Evolutionary conservation across 2,113 vertebrate genomes (phyloP).

Genomic region (Procapra przewalskii): DNA sequence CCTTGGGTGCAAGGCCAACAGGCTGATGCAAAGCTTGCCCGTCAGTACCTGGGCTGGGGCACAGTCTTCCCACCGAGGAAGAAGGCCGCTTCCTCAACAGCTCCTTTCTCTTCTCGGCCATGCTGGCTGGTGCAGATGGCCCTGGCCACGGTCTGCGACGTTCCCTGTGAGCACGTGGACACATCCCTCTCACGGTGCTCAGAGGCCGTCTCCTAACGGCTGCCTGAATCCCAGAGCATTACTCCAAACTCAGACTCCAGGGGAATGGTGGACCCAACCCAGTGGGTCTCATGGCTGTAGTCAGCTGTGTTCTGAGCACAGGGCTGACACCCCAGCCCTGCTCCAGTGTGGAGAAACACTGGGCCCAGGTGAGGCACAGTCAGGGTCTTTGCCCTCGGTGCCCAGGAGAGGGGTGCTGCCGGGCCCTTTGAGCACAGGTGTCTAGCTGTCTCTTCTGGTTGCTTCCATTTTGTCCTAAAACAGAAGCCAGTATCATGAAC

Average conservation of each 20-base stretch:
- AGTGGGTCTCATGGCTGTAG: not conserved
- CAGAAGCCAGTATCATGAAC: not conserved
- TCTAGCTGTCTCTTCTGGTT: not conserved
- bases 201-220: not conserved
- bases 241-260: not conserved
- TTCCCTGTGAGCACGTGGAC: not conserved
- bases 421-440: not conserved
- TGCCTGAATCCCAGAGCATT: not conserved
- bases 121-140: rapidly evolving
- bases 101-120: not conserved
- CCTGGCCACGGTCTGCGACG: rapidly evolving
- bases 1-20: not conserved
- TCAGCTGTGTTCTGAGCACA: not conserved
- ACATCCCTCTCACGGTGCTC: not conserved
- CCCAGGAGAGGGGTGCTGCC: not conserved
- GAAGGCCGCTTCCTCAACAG: not conserved
- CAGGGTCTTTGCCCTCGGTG: not conserved
- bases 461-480: not conserved
- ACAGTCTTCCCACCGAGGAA: not conserved
- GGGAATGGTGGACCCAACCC: not conserved
- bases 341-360: not conserved
- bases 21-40: not conserved
- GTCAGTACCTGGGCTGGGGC: no score
- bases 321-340: no score
- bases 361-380: not conserved